phyloP scores from a whole-genome alignment of 1,140 invertebrate species.

The Trichogramma pretiosum region DNA sequence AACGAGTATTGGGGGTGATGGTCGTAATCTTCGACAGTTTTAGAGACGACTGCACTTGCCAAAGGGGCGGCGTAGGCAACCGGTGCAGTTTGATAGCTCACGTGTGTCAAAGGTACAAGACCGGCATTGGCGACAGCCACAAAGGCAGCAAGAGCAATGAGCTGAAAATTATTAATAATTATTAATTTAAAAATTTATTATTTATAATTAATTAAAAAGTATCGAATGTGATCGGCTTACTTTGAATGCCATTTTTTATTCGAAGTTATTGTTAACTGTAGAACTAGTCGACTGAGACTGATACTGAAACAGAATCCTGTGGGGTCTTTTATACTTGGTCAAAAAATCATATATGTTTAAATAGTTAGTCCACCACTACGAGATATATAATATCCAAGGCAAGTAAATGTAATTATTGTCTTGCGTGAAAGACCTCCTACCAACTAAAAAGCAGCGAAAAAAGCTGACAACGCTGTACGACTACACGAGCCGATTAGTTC shows the following conservation, averaged over 20 bases:
- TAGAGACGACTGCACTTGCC: constrained; percentile 5
- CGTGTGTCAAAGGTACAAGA: constrained; percentile 21
- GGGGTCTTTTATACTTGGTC: constrained; percentile 11
- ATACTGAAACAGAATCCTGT: neutral
- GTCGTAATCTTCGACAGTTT: constrained; percentile 18
- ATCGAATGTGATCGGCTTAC: constrained; percentile 6
- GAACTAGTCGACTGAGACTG: constrained; percentile 9
- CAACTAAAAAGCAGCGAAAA: too few relatives aligned
- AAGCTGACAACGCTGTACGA: too few relatives aligned
- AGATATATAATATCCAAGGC: too few relatives aligned
- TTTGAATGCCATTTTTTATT: constrained; percentile 14
- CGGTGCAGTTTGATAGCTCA: constrained; percentile 18
- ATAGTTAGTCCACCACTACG: too few relatives aligned
- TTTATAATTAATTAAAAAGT: neutral
- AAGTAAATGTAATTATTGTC: too few relatives aligned
- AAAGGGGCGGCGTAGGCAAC: constrained; percentile 1
- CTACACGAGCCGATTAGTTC: too few relatives aligned
- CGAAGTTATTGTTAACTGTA: constrained; percentile 8
- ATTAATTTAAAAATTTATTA: neutral
- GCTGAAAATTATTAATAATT: constrained; percentile 28
- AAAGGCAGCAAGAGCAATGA: constrained; percentile 38
- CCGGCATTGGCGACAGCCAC: constrained; percentile 39
- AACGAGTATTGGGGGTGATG: constrained; percentile 42
- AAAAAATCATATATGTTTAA: neutral
- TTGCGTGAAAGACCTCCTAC: too few relatives aligned